Percentiles rank a stretch among this genome's conserved stretches.
Evolutionary conservation across 2,797 vertebrate species (phyloP).

Genomic region (Falco novaeseelandiae): DNA sequence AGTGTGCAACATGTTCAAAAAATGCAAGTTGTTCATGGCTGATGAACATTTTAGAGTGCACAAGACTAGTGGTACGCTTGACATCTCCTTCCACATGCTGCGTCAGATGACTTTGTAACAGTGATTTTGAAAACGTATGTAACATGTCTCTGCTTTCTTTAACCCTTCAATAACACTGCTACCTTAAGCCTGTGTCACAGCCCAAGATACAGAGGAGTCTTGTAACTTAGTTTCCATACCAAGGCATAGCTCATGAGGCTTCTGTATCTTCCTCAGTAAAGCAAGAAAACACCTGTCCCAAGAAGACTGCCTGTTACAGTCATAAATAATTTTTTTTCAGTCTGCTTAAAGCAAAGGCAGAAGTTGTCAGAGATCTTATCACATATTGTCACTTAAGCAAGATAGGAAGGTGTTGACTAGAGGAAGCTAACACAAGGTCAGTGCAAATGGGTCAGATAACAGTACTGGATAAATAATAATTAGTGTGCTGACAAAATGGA

Average conservation of each 20-base stretch:
- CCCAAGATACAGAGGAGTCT: neutral
- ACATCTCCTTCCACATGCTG: neutral
- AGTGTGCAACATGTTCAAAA: neutral
- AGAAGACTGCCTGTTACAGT: neutral
- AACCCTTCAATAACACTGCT: neutral
- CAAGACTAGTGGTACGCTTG: neutral
- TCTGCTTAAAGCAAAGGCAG: neutral
- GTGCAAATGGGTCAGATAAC: neutral
- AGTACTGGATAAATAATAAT: neutral
- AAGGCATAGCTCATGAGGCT: neutral
- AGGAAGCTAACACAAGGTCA: neutral
- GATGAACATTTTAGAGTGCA: neutral
- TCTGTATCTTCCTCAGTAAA: neutral
- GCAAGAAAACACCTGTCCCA: neutral
- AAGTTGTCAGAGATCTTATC: neutral
- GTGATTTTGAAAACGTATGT: neutral
- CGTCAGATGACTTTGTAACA: neutral
- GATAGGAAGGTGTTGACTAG: neutral
- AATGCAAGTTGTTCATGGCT: neutral
- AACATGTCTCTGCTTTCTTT: neutral
- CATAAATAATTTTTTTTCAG: neutral
- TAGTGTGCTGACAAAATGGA: neutral
- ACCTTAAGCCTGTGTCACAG: neutral
- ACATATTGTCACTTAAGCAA: neutral
- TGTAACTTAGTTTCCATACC: neutral